These are phyloP conservation scores for Arbacia lixula DNA, from an alignment of 53 echinoderm and acorn worm species.

Conservation along the genomic window DNA sequence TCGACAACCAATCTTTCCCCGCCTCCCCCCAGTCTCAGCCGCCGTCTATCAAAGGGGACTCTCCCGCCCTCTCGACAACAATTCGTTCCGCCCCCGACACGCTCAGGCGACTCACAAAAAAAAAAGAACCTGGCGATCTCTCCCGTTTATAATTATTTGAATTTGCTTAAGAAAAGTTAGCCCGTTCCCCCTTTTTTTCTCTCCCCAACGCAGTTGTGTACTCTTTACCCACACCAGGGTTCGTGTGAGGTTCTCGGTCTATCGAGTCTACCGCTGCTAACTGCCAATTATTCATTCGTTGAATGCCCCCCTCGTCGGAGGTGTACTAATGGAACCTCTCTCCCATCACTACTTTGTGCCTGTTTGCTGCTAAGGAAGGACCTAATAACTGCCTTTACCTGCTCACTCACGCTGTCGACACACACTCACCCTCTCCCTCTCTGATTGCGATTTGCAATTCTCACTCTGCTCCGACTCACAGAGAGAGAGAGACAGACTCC, in stretches of 20 bases:
- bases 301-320: no score
- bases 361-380: constrained; percentile 27
- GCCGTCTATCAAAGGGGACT: constrained; percentile 21
- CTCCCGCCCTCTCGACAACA: constrained; percentile 7
- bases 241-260: no score
- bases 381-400: constrained; percentile 36
- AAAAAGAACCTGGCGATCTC: neutral
- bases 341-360: no score
- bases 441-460: neutral
- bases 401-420: neutral
- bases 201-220: no score
- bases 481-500: no score
- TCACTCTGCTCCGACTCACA: neutral
- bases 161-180: constrained; percentile 52
- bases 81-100: constrained; percentile 21
- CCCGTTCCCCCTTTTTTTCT: constrained; percentile 13
- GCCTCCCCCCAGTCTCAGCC: constrained; percentile 20
- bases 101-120: constrained; percentile 15
- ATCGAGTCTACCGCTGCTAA: no score
- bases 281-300: no score
- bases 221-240: no score
- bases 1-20: neutral
- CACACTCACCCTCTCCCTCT: neutral
- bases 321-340: no score
- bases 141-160: constrained; percentile 36